These are phyloP conservation scores for human (Homo sapiens) DNA, from an alignment of 2,113 vertebrate species.

Conservation along the genomic window GRCh38 chr1:243393501-243394000, in stretches of 20 bases:
- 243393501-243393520: slow-evolving; percentile 34
- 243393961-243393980: slow-evolving; percentile 22
- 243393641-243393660: neutral
- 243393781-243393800: slow-evolving; percentile 14
- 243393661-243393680: neutral
- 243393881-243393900: neutral
- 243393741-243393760: slow-evolving; percentile 32
- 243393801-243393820: slow-evolving; percentile 11
- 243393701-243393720: slow-evolving; percentile 42
- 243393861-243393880: neutral
- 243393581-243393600: neutral
- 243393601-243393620: neutral
- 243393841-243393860: slow-evolving; percentile 27
- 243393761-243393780: slow-evolving; percentile 15
- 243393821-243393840: neutral
- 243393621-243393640: neutral
- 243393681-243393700: neutral
- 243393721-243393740: neutral
- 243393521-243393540: neutral
- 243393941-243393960: slow-evolving; percentile 16
- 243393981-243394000: slow-evolving; percentile 23
- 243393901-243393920: neutral
- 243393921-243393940: neutral
- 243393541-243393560: neutral
- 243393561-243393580: neutral